Base-by-base conservation (phyloP, 2,888 invertebrate genomes). In the Drosophila tripunctata region DNA sequence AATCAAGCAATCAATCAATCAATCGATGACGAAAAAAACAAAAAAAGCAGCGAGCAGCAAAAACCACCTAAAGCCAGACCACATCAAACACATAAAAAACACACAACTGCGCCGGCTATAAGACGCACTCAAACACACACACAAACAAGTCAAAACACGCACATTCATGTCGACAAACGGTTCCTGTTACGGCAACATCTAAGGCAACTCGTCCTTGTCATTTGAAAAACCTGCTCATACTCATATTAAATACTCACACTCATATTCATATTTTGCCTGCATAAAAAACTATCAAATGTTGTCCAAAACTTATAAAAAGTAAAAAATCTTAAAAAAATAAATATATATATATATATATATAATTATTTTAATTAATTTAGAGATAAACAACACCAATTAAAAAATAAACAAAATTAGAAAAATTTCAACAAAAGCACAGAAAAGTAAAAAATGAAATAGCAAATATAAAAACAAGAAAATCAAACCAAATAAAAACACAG, bases 21-120 rank as follows among this genome's bases (percentile, higher is more conserved):
- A 73, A 73, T 74, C 73, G 54, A 73, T 76, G 58, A 47, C 50
- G 54, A 41, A 72, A 66, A 67, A 72, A 72, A 66, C 73, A 72
- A 55, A 31, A 70, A 31, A 12, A 55, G 35, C 48, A 68, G 63
- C 27, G 45, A 41, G 27, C 51, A 47, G 43, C 56, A 30, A 71
- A 73, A 61, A 66, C 73, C 67, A 73, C 55, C 50, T 35, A 60
- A 74, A 60, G 47, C 64, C 71, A 50, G 65, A 21, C 56, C 62
- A 51, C 57, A 67, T 38, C 14, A 57, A 67, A 58, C 21, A 41
- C 67, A 33, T 31, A 75, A 57, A 15, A 17, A 52, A 40, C 24
- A 56, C 35, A 61, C 76, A 64, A 47, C 33, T 51, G 67, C 43
- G 51, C 67, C 73, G 73, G 73, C 58, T 58, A 31, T 35, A 56